phyloP scores from a whole-genome alignment of 1,140 invertebrate genomes.

The Drosophila ananassae region DNA sequence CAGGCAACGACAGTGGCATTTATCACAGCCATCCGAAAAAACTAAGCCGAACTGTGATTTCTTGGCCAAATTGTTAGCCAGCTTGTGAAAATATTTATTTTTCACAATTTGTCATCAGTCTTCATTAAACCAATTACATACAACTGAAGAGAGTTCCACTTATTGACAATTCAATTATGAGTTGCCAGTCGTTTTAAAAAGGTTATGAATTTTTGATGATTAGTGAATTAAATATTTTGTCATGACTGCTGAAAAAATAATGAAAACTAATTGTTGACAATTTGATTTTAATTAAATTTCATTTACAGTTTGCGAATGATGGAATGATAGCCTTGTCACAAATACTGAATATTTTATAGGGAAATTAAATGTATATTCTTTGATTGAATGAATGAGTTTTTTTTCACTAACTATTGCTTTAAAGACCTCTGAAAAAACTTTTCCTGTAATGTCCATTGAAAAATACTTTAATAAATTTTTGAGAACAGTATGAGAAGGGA shows the following conservation, averaged over 20 bases:
- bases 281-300: background rate
- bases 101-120: slow-evolving; percentile 34
- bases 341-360: background rate
- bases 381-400: too few relatives aligned
- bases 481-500: background rate
- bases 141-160: slow-evolving; percentile 3
- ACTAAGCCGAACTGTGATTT: slow-evolving; percentile 30
- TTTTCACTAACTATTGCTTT: too few relatives aligned
- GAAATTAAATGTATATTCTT: background rate
- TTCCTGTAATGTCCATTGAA: too few relatives aligned
- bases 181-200: background rate
- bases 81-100: slow-evolving; percentile 9
- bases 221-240: slow-evolving; percentile 9
- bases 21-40: slow-evolving; percentile 54
- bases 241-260: slow-evolving; percentile 9
- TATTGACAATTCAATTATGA: slow-evolving; percentile 30
- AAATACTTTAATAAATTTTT: too few relatives aligned
- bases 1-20: slow-evolving; percentile 47
- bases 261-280: slow-evolving; percentile 17
- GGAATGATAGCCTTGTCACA: background rate
- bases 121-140: slow-evolving; percentile 17
- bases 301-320: background rate
- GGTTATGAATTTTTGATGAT: slow-evolving; percentile 9
- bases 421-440: too few relatives aligned
- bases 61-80: background rate